A percentile compares a stretch with the other conserved stretches of the same genome.
These are phyloP conservation scores for Pygoscelis antarcticus DNA, from an alignment of 2,113 vertebrate genomes.

Conservation along the genomic window DNA sequence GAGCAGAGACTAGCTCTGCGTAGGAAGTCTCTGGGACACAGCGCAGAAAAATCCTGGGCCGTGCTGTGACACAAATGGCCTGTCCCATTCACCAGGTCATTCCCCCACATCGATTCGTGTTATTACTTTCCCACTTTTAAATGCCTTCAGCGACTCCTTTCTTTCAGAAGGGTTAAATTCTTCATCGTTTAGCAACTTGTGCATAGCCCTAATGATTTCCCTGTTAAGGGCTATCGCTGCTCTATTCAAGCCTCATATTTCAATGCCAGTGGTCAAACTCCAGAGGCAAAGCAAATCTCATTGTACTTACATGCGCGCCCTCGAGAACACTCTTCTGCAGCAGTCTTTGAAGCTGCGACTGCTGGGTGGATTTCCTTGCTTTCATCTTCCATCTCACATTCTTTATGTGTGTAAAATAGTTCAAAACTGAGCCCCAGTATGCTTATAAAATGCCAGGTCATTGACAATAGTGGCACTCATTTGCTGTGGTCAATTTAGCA, in stretches of 20 bases:
- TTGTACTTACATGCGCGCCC: background rate
- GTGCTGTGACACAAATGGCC: background rate
- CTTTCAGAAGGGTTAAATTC: background rate
- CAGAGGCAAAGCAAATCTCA: background rate
- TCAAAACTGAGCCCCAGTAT: slow-evolving; percentile 55
- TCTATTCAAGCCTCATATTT: background rate
- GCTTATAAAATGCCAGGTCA: slow-evolving; percentile 77
- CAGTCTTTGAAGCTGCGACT: background rate
- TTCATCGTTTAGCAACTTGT: background rate
- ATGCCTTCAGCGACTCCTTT: background rate
- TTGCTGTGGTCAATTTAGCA: slow-evolving; percentile 79
- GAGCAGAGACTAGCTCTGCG: background rate
- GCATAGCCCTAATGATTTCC: background rate
- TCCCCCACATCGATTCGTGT: background rate
- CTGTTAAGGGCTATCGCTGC: background rate
- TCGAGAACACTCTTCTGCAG: background rate
- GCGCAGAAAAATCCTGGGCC: background rate
- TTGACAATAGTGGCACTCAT: slow-evolving; percentile 67
- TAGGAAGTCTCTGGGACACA: background rate
- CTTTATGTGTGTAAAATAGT: slow-evolving; percentile 43
- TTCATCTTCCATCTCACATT: slow-evolving; percentile 20
- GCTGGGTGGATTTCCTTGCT: background rate
- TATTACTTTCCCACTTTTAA: background rate
- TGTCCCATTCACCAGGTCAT: background rate
- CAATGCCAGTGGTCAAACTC: background rate